Conservation (phyloP, 1,140 invertebrate species). For the Trypoxylus dichotomus region DNA sequence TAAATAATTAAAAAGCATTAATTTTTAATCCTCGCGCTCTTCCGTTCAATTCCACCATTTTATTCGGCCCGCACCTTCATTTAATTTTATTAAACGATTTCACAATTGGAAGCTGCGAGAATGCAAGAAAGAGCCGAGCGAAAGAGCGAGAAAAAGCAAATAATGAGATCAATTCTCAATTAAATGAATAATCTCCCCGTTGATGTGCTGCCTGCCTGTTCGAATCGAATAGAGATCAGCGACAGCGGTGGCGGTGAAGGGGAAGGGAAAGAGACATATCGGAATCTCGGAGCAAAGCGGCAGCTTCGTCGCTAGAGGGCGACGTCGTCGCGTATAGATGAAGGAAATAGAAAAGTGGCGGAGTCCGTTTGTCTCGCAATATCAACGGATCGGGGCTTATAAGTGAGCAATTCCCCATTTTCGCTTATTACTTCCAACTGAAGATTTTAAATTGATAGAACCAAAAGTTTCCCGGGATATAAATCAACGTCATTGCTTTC, state of each 20-base stretch:
- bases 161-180: slow-evolving; percentile 25
- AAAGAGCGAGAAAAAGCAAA: neutral
- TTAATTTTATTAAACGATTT: slow-evolving; percentile 20
- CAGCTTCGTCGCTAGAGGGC: neutral
- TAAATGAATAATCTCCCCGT: slow-evolving; percentile 14
- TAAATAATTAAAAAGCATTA: neutral
- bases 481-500: slow-evolving; percentile 50
- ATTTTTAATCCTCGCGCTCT: neutral
- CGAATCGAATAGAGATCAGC: neutral
- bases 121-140: neutral
- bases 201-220: slow-evolving; percentile 5
- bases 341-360: neutral
- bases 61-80: neutral
- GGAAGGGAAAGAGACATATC: neutral
- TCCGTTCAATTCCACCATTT: neutral
- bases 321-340: neutral
- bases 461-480: slow-evolving; percentile 43
- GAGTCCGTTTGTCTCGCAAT: neutral
- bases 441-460: slow-evolving; percentile 39
- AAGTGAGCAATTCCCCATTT: slow-evolving; percentile 17
- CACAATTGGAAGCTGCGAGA: neutral
- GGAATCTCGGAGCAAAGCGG: neutral
- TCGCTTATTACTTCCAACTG: slow-evolving; percentile 24
- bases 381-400: neutral
- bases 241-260: neutral